Evolutionary conservation across 2,797 vertebrate species (phyloP), one percentile per base, ranked within the genome.

Genomic region (Neostethus bicornis): DNA sequence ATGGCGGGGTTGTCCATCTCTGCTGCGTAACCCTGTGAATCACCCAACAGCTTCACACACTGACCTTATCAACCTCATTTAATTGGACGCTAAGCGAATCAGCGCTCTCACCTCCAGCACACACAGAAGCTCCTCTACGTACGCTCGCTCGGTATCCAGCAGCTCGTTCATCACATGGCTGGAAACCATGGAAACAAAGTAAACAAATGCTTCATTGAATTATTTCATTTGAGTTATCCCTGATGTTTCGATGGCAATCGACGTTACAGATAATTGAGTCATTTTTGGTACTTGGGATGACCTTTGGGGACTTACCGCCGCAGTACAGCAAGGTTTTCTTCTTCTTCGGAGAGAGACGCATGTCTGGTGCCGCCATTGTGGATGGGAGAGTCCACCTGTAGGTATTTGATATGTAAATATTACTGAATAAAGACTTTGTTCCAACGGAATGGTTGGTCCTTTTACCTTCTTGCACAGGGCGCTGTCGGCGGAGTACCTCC

Each of bases 81-180:
- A 41, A 21, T 38, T 20, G 17, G 38, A 20, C 17, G 19, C 17
- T 19, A 19, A 19, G 25, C 0, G 16, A 29, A 0, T 1, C 23
- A 26, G 7, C 1, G 5, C 16, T 4, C 81, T 77, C 51, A 96
- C 97, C 92, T 98, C 94, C 62, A 99, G 90, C 53, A 99, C 96
- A 1, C 95, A 98, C 28, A 98, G 92, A n/a, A 99, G 89, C 81
- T 99, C 95, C 72, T 98, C 97, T 29, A 97, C 97, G 4, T 98
- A 99, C 0, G 90, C 95, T 47, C 96, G 81, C 74, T 99, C 97
- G 0, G 97, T 99, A 86, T 99, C 96, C 59, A 98, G 89, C 61
- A 99, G 92, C 73, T 99, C 97, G 1, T 97, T 98, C 93, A 99
- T 99, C 53, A 99, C 96, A 1, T 99, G 97, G 43, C 97, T 99